phyloP scores from a whole-genome alignment of 2,888 invertebrate genomes.

The Sceliomorpha sp. region DNA sequence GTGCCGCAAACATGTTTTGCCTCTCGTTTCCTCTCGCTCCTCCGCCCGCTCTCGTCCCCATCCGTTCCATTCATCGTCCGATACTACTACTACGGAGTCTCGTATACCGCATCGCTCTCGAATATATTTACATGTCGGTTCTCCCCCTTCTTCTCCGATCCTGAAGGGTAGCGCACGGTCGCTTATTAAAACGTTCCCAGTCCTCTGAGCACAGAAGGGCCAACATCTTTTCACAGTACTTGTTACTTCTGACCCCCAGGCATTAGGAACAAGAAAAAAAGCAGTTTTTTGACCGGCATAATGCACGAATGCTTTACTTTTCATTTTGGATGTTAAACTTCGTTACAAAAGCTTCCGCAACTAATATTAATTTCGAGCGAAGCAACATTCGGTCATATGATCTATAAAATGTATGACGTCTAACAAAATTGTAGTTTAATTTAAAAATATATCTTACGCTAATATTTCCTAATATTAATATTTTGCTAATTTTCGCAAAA shows the following conservation, averaged over 20 bases:
- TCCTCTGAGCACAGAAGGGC: slow-evolving; percentile 46
- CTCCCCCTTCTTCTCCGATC: slow-evolving; percentile 30
- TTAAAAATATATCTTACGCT: no score
- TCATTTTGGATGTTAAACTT: no score
- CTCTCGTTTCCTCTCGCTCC: slow-evolving; percentile 66
- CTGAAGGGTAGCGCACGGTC: slow-evolving; percentile 65
- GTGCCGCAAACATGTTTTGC: slow-evolving; percentile 78
- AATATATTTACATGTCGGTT: slow-evolving; percentile 69
- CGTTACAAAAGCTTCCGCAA: no score
- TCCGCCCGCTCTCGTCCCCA: slow-evolving; percentile 48
- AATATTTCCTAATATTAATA: no score
- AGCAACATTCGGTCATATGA: no score
- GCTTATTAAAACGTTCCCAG: slow-evolving; percentile 75
- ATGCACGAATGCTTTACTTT: no score
- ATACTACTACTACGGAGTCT: slow-evolving; percentile 52
- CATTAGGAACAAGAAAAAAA: slow-evolving; percentile 5
- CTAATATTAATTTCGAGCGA: no score
- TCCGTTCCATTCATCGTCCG: slow-evolving; percentile 54
- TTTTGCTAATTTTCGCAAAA: no score
- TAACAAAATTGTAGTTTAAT: no score
- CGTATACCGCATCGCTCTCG: slow-evolving; percentile 51
- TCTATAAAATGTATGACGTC: no score
- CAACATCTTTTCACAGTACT: slow-evolving; percentile 33
- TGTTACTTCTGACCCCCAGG: slow-evolving; percentile 20
- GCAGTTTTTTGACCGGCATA: slow-evolving; percentile 6